Percentiles rank a stretch among this genome's conserved stretches.
These are phyloP conservation scores for Electrona antarctica DNA, from an alignment of 2,113 vertebrate genomes.

Conservation along the genomic window DNA sequence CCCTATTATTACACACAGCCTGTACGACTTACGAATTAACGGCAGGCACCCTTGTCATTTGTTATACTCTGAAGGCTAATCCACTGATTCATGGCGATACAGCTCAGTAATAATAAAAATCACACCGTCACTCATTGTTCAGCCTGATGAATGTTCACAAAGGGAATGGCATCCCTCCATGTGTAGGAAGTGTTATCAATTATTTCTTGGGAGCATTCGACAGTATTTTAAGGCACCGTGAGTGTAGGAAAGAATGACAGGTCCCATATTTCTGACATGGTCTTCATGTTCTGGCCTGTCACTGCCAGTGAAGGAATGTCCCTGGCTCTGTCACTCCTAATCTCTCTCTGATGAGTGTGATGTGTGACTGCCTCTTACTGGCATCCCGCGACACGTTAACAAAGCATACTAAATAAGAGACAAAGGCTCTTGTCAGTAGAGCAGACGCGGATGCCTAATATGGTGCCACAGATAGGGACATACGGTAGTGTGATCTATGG, in stretches of 20 bases:
- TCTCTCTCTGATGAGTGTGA: slow-evolving; percentile 14
- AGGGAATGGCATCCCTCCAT: not conserved
- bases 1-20: no score
- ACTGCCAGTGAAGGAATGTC: not conserved
- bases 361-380: not conserved
- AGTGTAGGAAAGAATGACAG: slow-evolving; percentile 4
- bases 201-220: not conserved
- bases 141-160: not conserved
- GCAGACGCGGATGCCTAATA: slow-evolving; percentile 54
- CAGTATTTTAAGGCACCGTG: slow-evolving; percentile 17
- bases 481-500: not conserved
- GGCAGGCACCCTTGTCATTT: no score
- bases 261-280: not conserved
- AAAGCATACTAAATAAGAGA: slow-evolving; percentile 43
- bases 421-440: slow-evolving; percentile 44
- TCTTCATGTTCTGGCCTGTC: slow-evolving; percentile 1
- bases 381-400: slow-evolving; percentile 32
- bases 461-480: slow-evolving; percentile 35
- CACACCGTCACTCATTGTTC: not conserved
- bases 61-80: no score
- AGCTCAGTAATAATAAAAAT: not conserved
- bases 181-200: not conserved
- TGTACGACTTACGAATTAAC: no score
- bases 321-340: not conserved
- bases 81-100: no score